These are phyloP conservation scores for Gandaritis pyraliata DNA, from an alignment of 2,888 invertebrate species.

Conservation along the genomic window DNA sequence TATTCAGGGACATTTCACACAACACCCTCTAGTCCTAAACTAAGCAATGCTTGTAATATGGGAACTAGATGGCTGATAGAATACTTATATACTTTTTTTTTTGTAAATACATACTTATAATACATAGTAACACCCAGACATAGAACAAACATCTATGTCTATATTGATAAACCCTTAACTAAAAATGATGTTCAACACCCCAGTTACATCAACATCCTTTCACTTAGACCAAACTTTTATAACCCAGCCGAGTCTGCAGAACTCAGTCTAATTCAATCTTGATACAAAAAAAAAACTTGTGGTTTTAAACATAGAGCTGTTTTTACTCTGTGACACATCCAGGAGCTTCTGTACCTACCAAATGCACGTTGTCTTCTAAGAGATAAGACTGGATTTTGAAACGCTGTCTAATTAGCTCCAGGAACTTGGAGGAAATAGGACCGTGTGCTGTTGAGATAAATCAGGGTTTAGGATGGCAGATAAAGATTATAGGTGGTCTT, in stretches of 20 bases:
- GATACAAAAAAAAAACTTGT: neutral
- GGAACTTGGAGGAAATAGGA: neutral
- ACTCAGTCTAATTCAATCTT: conserved; percentile 12
- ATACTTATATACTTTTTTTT: too few relatives aligned
- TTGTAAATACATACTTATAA: too few relatives aligned
- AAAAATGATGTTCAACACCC: too few relatives aligned
- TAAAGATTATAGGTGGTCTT: neutral
- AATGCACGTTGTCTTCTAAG: neutral
- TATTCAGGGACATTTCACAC: too few relatives aligned
- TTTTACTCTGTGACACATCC: neutral
- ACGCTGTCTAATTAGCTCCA: neutral
- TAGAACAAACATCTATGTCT: too few relatives aligned
- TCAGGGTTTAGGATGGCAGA: neutral
- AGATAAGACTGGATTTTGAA: conserved; percentile 2
- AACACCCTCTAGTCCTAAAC: too few relatives aligned
- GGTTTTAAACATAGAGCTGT: neutral
- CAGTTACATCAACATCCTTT: neutral
- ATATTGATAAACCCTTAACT: too few relatives aligned
- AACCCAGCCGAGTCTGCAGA: conserved; percentile 10
- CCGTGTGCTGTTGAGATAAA: neutral
- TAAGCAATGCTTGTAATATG: too few relatives aligned
- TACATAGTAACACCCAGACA: too few relatives aligned
- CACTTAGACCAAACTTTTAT: conserved; percentile 12
- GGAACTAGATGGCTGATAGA: too few relatives aligned
- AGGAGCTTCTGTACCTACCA: neutral